These are phyloP conservation scores for Epinotia brunnichana DNA, from an alignment of 2,888 invertebrate species.

Conservation along the genomic window DNA sequence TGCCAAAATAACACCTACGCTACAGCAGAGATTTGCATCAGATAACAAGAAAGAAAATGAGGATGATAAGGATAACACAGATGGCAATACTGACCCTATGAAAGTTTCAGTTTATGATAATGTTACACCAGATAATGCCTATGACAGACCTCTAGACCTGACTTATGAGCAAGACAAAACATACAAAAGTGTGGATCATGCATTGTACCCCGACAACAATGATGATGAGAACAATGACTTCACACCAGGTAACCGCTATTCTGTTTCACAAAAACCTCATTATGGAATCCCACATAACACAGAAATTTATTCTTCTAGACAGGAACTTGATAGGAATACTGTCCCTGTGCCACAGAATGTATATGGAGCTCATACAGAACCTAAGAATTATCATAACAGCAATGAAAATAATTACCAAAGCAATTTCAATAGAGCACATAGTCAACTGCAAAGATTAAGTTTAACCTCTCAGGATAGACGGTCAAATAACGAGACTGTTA, in stretches of 20 bases:
- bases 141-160: constrained; percentile 79
- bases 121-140: constrained; percentile 75
- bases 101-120: constrained; percentile 78
- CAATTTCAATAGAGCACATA: constrained; percentile 68
- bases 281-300: constrained; percentile 62
- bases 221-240: constrained; percentile 62
- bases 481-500: constrained; percentile 67
- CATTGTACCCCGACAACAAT: constrained; percentile 76
- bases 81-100: constrained; percentile 65
- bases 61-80: constrained; percentile 57
- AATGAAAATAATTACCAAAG: constrained; percentile 68
- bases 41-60: constrained; percentile 73
- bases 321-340: constrained; percentile 66
- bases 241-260: constrained; percentile 65
- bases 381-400: constrained; percentile 62
- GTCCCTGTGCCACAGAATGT: constrained; percentile 61
- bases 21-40: constrained; percentile 81
- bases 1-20: constrained; percentile 81
- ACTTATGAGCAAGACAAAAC: constrained; percentile 77
- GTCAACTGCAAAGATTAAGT: constrained; percentile 73
- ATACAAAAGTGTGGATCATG: constrained; percentile 81
- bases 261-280: constrained; percentile 59
- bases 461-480: constrained; percentile 73
- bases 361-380: constrained; percentile 65
- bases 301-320: constrained; percentile 72